Evolutionary conservation across 2,113 vertebrate species (phyloP), one percentile per base, ranked within the genome.

Genomic region (Lagopus leucura): DNA sequence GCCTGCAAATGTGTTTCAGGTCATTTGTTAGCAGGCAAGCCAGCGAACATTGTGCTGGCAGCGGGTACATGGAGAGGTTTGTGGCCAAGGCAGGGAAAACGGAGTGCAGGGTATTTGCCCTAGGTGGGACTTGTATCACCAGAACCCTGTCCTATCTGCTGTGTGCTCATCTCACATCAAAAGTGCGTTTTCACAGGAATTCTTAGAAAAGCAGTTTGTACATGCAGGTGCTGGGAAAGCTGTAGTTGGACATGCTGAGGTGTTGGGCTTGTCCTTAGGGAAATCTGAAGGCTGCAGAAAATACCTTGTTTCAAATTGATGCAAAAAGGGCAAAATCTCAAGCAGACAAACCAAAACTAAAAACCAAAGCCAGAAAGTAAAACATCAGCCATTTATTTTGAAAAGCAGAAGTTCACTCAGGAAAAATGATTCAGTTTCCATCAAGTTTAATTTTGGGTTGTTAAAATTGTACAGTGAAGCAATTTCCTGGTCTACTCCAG

Each of bases 61-160:
- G 24, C 0, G 2, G 25, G 28, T 27, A 14, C 0, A 0, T 0
- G 0, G 50, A 25, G 38, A 63, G 24, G 43, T 60, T 73, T 32
- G 2, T 19, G 13, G 32, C 13, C 1, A 0, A 13, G 0, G 1
- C n/a, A 43, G 48, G 24, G 55, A 25, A 66, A 77, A 55, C 32
- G 13, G 27, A 54, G 57, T 60, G 28, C 11, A 1, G 2, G 27
- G 30, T 58, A 11, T 15, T 74, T 75, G 69, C 67, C 22, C 43
- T 32, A 32, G 13, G 48, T 65, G 52, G 18, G 28, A 52, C 36
- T 45, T n/a, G 24, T 43, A 13, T 50, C 28, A 61, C 81, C 55
- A 81, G 57, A 65, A 17, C 6, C 40, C 72, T 67, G 55, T 38
- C 52, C n/a, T 64, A 27, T 86, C 65, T 77, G 55, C 82, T 2